These are phyloP conservation scores for Premnoplex brunnescens DNA, from an alignment of 2,797 vertebrate genomes.

Conservation along the genomic window DNA sequence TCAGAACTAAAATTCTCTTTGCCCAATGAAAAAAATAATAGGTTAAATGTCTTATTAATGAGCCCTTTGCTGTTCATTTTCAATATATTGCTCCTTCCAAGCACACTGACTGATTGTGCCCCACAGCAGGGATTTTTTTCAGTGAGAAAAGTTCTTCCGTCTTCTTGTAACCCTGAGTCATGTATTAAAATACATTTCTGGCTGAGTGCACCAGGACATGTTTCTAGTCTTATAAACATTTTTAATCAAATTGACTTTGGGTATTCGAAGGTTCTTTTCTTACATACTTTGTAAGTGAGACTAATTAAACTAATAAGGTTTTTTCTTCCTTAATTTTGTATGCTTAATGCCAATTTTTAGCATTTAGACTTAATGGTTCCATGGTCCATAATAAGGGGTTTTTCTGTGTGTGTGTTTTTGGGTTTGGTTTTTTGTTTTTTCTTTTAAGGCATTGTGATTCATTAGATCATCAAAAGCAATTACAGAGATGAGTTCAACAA, in stretches of 20 bases:
- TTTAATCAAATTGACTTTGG: background rate
- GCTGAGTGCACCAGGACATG: background rate
- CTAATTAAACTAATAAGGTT: background rate
- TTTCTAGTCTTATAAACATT: background rate
- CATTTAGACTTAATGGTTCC: background rate
- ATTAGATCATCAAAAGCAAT: conserved; percentile 22
- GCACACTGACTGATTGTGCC: background rate
- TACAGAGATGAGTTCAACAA: background rate
- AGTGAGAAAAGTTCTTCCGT: background rate
- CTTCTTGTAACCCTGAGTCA: background rate
- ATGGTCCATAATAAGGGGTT: background rate
- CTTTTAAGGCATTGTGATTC: background rate
- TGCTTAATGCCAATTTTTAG: background rate
- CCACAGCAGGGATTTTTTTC: background rate
- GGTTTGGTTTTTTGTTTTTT: background rate
- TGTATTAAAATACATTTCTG: background rate
- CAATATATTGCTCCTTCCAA: background rate
- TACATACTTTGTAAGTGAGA: background rate
- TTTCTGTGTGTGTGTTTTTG: background rate
- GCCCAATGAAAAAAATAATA: background rate
- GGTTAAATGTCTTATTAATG: background rate
- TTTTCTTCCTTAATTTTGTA: background rate
- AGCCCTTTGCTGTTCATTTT: background rate
- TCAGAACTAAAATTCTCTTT: background rate
- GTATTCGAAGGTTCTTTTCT: background rate